These are phyloP conservation scores for Sycobia sp. DNA, from an alignment of 1,140 invertebrate species.

Conservation along the genomic window DNA sequence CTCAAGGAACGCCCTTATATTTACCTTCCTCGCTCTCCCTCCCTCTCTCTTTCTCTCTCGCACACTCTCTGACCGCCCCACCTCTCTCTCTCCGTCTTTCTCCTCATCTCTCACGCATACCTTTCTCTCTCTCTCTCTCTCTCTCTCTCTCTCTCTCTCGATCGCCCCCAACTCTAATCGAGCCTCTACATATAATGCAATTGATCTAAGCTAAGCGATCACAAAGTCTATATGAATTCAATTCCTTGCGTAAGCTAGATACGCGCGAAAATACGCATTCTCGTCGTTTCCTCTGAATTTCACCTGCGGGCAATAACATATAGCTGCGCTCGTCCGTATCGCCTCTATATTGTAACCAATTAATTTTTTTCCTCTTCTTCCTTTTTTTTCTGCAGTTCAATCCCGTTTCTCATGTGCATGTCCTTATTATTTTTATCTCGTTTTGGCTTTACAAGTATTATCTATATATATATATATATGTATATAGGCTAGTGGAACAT, in stretches of 20 bases:
- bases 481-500: not conserved
- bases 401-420: constrained; percentile 15
- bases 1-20: not conserved
- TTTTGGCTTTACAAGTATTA: not conserved
- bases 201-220: constrained; percentile 28
- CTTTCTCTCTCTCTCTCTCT: not conserved
- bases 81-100: no score
- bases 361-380: no score
- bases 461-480: no score
- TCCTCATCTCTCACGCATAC: not conserved
- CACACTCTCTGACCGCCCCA: not conserved
- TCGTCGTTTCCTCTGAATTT: not conserved
- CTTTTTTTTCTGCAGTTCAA: constrained; percentile 7
- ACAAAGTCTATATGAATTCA: constrained; percentile 29
- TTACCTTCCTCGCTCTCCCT: not conserved
- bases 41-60: not conserved
- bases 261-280: constrained; percentile 11
- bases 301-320: not conserved
- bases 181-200: not conserved
- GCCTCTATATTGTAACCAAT: no score
- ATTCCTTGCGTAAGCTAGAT: constrained; percentile 31
- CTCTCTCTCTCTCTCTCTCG: not conserved
- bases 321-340: no score
- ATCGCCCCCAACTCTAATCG: not conserved
- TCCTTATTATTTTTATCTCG: not conserved